phyloP scores from a whole-genome alignment of 2,797 vertebrate species.

The Parotocinclus haroldoi region DNA sequence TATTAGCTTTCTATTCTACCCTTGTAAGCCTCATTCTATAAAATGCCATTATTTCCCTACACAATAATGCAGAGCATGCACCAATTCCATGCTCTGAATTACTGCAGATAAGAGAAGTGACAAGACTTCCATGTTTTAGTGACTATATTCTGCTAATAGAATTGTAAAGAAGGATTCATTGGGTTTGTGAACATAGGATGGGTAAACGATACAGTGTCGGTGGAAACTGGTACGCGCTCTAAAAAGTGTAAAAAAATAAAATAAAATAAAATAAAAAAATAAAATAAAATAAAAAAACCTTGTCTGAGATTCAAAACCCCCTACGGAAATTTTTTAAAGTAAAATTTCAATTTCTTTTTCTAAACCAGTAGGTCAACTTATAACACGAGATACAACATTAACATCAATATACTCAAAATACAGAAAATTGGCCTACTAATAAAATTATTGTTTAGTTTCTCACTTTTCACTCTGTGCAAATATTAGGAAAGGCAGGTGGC shows the following conservation, averaged over 20 bases:
- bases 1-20: slow-evolving; percentile 24
- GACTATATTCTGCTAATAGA: slow-evolving; percentile 68
- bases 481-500: too few relatives aligned
- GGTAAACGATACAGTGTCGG: slow-evolving; percentile 24
- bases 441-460: too few relatives aligned
- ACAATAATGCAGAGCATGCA: slow-evolving; percentile 49
- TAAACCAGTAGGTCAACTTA: too few relatives aligned
- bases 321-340: background rate
- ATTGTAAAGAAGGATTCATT: slow-evolving; percentile 52
- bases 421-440: too few relatives aligned
- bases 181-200: slow-evolving; percentile 15
- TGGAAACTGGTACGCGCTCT: background rate
- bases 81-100: slow-evolving; percentile 45
- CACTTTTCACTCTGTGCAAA: too few relatives aligned
- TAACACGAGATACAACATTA: too few relatives aligned
- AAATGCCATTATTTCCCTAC: slow-evolving; percentile 52
- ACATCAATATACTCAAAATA: too few relatives aligned
- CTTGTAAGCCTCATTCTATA: slow-evolving; percentile 45
- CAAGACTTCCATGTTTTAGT: slow-evolving; percentile 54
- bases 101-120: slow-evolving; percentile 53
- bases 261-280: slow-evolving; percentile 11
- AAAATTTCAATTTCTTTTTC: slow-evolving; percentile 4
- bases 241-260: background rate
- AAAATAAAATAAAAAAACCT: slow-evolving; percentile 14
- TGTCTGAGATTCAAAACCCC: slow-evolving; percentile 19